Conservation (phyloP, 2,888 invertebrate genomes). For the Sthenelais limicola region DNA sequence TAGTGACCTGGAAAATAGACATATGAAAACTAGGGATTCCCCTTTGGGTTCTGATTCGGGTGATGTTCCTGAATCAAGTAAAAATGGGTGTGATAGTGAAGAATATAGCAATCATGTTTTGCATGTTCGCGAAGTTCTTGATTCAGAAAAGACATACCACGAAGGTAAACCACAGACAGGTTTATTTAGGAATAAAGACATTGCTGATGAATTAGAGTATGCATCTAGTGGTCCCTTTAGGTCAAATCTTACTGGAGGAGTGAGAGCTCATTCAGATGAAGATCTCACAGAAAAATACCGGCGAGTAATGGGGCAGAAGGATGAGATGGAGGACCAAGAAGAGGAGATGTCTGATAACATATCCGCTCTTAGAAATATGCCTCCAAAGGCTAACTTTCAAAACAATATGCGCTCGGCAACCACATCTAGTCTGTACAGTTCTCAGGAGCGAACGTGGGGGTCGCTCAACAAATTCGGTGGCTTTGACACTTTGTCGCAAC, state of each 20-base stretch:
- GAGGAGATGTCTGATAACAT: slow-evolving; percentile 10
- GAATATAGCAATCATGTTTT: no score
- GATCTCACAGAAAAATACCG: neutral
- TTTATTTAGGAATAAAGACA: neutral
- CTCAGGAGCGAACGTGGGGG: slow-evolving; percentile 19
- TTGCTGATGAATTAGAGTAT: neutral
- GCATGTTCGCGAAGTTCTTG: slow-evolving; percentile 12
- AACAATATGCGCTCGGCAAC: neutral
- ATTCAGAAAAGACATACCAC: neutral
- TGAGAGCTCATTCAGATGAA: neutral
- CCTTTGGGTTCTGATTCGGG: no score
- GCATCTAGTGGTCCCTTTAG: slow-evolving; percentile 2
- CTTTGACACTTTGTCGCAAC: slow-evolving; percentile 27
- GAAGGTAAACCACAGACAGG: neutral
- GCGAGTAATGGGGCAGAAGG: neutral
- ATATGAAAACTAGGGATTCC: no score
- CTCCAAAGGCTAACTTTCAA: neutral
- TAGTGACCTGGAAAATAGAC: no score
- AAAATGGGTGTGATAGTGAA: no score
- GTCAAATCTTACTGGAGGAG: neutral
- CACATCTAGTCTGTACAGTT: neutral
- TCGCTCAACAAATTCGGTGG: neutral
- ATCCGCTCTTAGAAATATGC: neutral
- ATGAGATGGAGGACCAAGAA: neutral
- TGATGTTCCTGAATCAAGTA: no score